These are phyloP conservation scores for Buphagus erythrorhynchus DNA, from an alignment of 2,797 vertebrate species.

Conservation along the genomic window DNA sequence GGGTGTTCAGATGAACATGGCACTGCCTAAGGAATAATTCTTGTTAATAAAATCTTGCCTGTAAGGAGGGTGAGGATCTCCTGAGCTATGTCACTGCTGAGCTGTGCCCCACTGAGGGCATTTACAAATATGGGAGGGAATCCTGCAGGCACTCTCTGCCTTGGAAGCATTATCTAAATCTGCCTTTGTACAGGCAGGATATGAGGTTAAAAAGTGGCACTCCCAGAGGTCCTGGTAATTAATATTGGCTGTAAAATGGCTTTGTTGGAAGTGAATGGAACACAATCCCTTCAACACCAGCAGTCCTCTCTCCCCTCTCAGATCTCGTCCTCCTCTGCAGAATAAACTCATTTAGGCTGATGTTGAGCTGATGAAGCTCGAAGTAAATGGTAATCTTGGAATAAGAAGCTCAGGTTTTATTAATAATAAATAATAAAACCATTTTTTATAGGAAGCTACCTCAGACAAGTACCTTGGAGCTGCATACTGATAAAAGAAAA, in stretches of 20 bases:
- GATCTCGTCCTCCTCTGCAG: not conserved
- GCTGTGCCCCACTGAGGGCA: not conserved
- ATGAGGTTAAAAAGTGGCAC: conserved; percentile 37
- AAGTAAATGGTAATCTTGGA: not conserved
- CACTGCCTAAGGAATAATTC: not conserved
- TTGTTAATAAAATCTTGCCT: not conserved
- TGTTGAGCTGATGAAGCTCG: not conserved
- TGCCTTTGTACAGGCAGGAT: not conserved
- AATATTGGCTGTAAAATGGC: conserved; percentile 35
- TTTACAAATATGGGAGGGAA: not conserved
- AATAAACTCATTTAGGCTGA: not conserved
- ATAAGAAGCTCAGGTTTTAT: not conserved
- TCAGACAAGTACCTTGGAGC: not conserved
- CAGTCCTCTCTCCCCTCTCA: not conserved
- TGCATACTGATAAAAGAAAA: not conserved
- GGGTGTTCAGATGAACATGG: not conserved
- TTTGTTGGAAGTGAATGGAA: conserved; percentile 31
- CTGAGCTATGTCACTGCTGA: not conserved
- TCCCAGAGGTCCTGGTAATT: conserved; percentile 53
- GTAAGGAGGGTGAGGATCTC: not conserved
- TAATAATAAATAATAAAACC: not conserved
- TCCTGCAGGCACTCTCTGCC: not conserved
- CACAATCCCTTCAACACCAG: not conserved
- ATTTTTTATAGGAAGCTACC: not conserved
- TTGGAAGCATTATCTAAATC: not conserved